A percentile compares a stretch with the other conserved stretches of the same genome.
Evolutionary conservation across 2,888 invertebrate species (phyloP).

Genomic region (Graphium colonna): DNA sequence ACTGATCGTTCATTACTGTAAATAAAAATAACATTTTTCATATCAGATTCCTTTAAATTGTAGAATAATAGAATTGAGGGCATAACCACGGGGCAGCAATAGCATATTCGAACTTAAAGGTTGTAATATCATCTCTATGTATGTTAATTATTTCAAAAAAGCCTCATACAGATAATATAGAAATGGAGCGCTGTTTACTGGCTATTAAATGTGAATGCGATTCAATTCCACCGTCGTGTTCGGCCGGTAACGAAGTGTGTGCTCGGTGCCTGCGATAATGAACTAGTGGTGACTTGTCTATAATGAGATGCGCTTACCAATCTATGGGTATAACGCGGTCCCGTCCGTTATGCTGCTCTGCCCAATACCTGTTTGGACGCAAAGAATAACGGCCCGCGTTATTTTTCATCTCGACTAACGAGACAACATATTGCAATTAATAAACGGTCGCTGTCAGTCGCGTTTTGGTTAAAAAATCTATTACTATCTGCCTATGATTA

Average conservation of each 20-base stretch:
- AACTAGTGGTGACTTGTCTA: slow-evolving; percentile 54
- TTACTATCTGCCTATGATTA: too few species aligned
- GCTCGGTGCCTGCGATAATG: slow-evolving; percentile 41
- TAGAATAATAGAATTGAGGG: too few species aligned
- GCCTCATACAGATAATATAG: slow-evolving; percentile 58
- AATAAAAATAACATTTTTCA: too few species aligned
- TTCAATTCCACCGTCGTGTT: slow-evolving; percentile 62
- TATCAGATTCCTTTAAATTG: too few species aligned
- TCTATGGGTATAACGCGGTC: slow-evolving; percentile 16
- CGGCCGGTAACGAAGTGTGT: slow-evolving; percentile 48
- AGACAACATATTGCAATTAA: not conserved
- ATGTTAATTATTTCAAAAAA: slow-evolving; percentile 50
- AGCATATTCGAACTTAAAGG: not conserved
- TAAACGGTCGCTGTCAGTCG: not conserved
- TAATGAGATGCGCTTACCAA: slow-evolving; percentile 34
- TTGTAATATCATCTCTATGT: slow-evolving; percentile 42
- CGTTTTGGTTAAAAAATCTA: too few species aligned
- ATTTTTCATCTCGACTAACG: not conserved
- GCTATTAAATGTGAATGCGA: slow-evolving; percentile 72
- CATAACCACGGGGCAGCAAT: too few species aligned
- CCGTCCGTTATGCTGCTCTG: slow-evolving; percentile 16
- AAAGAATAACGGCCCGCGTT: slow-evolving; percentile 9
- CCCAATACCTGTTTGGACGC: slow-evolving; percentile 12
- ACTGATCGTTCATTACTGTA: too few species aligned
- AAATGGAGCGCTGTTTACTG: slow-evolving; percentile 68